Conservation (phyloP, 2,113 vertebrate species). For the Tragelaphus buxtoni region DNA sequence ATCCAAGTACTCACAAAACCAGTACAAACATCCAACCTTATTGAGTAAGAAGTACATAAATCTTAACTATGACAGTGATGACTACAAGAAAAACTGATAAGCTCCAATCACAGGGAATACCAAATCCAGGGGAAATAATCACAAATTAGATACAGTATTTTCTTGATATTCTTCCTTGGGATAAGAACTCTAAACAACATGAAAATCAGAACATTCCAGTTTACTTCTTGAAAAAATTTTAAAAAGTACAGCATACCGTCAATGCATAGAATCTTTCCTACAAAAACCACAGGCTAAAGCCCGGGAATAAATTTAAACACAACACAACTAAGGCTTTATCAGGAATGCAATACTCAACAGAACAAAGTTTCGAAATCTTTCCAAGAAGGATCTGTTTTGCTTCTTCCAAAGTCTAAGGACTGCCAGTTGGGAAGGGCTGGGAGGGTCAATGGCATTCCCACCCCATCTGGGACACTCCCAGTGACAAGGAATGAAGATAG, state of each 20-base stretch:
- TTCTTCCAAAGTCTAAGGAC: not conserved
- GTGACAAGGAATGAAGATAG: not conserved
- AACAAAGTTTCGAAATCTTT: slow-evolving; percentile 18
- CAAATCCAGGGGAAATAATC: slow-evolving; percentile 22
- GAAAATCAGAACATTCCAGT: not conserved
- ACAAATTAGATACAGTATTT: slow-evolving; percentile 10
- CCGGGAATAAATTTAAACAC: not conserved
- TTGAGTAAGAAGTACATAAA: slow-evolving; percentile 11
- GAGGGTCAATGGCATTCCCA: not conserved
- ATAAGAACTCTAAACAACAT: not conserved
- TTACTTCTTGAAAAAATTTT: not conserved
- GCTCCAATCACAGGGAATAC: not conserved
- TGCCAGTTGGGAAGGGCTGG: not conserved
- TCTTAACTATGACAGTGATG: not conserved
- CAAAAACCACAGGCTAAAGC: slow-evolving; percentile 5
- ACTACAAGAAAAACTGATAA: slow-evolving; percentile 38
- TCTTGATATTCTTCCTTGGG: not conserved
- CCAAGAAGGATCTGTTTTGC: not conserved
- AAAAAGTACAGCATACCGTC: not conserved
- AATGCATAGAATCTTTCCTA: not conserved
- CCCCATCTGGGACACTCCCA: not conserved
- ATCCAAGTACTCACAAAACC: slow-evolving; percentile 6
- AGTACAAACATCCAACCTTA: slow-evolving; percentile 10
- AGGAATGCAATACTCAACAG: not conserved
- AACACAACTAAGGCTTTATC: not conserved